Evolutionary conservation across 2,797 vertebrate genomes (phyloP), one percentile per base, ranked within the genome.

Genomic region (Pitangus sulphuratus): DNA sequence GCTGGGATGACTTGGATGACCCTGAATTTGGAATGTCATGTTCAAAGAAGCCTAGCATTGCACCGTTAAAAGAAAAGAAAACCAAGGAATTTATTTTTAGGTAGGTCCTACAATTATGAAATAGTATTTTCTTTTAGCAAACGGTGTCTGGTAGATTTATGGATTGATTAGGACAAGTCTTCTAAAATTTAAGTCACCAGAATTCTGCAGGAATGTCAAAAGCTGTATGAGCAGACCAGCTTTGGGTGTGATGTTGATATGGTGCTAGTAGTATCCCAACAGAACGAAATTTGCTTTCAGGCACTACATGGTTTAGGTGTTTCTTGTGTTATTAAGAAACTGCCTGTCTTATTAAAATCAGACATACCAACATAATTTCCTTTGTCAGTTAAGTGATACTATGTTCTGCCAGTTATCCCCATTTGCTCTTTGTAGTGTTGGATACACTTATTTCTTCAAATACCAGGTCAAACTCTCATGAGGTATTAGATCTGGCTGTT

Each of bases 11-110:
- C 81, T 97, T 97, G 11, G 99, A 99, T 84, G 98, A 98, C 12
- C 92, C 95, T 8, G 99, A 99, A 84, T 98, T 98, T 6, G 98
- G 98, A 37, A 98, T 96, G 37, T 99, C 98, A 5, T 98, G 98
- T 97, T 99, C 99, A 69, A 99, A 99, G 98, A 99, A 99, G 95
- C 98, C 98, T 70, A 99, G 98, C 90, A 98, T 99, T 94, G 95
- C 95, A 30, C 39, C 93, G 19, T 96, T 98, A 94, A 99, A 98
- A 95, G 98, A 99, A 86, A 98, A 98, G 96, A 97, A 96, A 96
- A 97, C 45, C 28, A 98, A 98, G 61, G 98, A 99, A 48, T 90
- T 96, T 91, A 88, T 92, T 60, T 97, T 97, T 95, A 91, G 97
- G 98, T 99, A 95, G 98, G 98, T 84, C 33, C 54, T 93, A 31